A percentile compares a stretch with the other conserved stretches of the same genome.
Evolutionary conservation across 1,140 invertebrate genomes (phyloP).

Genomic region (Akabosia matsudoensis): DNA sequence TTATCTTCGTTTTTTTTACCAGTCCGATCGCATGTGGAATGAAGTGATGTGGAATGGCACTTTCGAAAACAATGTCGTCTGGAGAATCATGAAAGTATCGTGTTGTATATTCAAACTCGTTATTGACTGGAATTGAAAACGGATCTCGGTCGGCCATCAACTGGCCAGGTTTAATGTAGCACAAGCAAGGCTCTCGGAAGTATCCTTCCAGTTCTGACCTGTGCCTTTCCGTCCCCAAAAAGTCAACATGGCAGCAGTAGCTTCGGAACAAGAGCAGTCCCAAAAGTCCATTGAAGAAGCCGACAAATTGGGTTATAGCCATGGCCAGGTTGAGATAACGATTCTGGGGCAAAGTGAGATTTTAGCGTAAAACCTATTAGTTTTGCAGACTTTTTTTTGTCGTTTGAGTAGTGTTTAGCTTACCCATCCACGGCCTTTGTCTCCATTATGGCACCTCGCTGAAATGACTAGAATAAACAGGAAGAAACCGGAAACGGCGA

Average conservation of each 20-base stretch:
- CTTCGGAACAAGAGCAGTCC: not conserved
- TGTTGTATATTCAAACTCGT: not conserved
- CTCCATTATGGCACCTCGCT: not conserved
- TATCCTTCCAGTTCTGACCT: constrained; percentile 1
- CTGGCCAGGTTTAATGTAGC: not conserved
- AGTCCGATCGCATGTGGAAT: not conserved
- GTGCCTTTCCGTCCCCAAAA: not conserved
- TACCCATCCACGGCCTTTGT: not conserved
- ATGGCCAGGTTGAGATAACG: not conserved
- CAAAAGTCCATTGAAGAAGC: not conserved
- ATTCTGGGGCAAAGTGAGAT: not conserved
- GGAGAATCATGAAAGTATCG: not conserved
- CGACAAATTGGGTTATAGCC: not conserved
- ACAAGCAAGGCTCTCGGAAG: not conserved
- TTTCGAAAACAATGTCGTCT: not conserved
- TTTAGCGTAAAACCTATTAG: not conserved
- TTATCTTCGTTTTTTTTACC: not conserved
- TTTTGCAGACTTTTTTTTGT: not conserved
- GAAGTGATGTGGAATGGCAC: constrained; percentile 1
- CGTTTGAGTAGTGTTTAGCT: not conserved
- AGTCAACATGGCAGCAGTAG: constrained; percentile 7
- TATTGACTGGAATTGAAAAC: not conserved
- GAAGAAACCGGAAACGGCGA: not conserved
- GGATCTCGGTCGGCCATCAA: not conserved
- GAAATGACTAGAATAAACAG: not conserved